A percentile compares a stretch with the other conserved stretches of the same genome.
Conservation (phyloP, 2,797 vertebrate genomes). For the Myotis vivesi region DNA sequence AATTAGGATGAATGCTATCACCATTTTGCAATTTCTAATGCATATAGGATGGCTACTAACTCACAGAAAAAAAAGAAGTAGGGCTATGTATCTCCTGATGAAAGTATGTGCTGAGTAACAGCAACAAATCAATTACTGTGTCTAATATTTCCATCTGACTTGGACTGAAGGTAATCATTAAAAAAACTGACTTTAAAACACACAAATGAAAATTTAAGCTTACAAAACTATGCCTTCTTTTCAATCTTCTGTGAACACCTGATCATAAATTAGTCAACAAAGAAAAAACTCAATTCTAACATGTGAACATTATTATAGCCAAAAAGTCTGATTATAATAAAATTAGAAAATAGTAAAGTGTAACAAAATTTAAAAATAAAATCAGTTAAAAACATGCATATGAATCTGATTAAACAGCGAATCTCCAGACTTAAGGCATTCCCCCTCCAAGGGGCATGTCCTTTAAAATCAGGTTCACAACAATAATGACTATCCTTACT, state of each 20-base stretch:
- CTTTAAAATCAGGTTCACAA: not conserved
- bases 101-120: not conserved
- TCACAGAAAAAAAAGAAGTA: not conserved
- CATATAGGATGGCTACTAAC: not conserved
- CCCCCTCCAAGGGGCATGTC: not conserved
- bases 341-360: not conserved
- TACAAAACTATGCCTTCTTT: not conserved
- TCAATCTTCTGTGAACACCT: not conserved
- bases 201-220: not conserved
- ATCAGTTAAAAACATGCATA: not conserved
- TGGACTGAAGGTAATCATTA: not conserved
- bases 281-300: constrained; percentile 1
- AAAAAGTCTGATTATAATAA: not conserved
- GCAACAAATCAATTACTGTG: not conserved
- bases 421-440: not conserved
- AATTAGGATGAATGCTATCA: not conserved
- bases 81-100: not conserved
- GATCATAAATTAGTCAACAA: not conserved
- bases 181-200: constrained; percentile 18
- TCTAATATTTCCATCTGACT: constrained; percentile 3
- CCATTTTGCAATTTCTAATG: not conserved
- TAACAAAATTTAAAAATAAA: not conserved
- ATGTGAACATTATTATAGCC: not conserved
- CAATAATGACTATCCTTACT: not conserved
- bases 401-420: not conserved